Base-by-base conservation (phyloP, 2,113 vertebrate genomes). In the Takifugu flavidus region DNA sequence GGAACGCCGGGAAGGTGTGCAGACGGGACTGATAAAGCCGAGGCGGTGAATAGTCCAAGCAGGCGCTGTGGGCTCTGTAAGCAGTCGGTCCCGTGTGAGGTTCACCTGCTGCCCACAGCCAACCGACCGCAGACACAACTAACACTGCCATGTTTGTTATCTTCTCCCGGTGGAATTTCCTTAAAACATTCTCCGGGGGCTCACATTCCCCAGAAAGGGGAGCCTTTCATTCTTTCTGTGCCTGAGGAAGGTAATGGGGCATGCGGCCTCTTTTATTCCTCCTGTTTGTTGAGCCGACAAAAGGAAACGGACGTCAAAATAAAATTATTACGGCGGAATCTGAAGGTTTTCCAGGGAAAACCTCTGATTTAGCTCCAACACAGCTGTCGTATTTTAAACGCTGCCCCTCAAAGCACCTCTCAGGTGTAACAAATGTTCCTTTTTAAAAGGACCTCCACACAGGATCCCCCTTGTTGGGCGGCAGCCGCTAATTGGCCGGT, bases 81-180 rank as follows among this genome's bases (percentile, higher is more conserved):
- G 59, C 55, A 15, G n/a, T 50, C 20, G 62, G 34, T 46, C 49
- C 54, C 43, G 67, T 75, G 65, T 76, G 78, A 83, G 73, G 70
- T 83, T 89, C 87, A 90, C 88, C 88, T 89, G 89, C 84, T 81
- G 61, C 77, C 68, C 58, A 54, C 55, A 68, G 56, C 55, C 49
- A 6, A 45, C 0, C 28, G 39, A 60, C 65, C 54, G 55, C 70
- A 76, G 84, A 87, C 83, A 88, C 80, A 85, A 82, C 87, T 71
- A 70, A 82, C 65, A 64, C 74, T 44, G 62, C 64, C 49, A 27
- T 77, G 85, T 83, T 87, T 86, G 70, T 87, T 91, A 86, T 90
- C 86, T 88, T 80, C 81, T 64, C 70, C 60, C 11, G 0, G 56
- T 77, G 87, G 90, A 91, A 91, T 91, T 89, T 89, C 84, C 88